A percentile compares a stretch with the other conserved stretches of the same genome.
Evolutionary conservation across 35 echinoderm and acorn worm species (phyloP).

Genomic region (Amphiura filiformis): DNA sequence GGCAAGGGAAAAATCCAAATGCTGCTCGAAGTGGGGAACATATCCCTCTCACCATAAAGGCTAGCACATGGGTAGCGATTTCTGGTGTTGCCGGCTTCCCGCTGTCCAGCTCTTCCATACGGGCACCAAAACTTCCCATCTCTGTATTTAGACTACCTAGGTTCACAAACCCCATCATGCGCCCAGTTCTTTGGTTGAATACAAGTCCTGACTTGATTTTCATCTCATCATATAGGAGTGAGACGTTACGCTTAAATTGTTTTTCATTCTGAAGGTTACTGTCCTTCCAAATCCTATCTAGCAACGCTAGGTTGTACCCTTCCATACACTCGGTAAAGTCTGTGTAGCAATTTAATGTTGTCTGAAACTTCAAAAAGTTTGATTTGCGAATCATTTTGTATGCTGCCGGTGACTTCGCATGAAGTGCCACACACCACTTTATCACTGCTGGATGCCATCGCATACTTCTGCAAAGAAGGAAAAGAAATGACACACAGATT

Average conservation of each 20-base stretch:
- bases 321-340: too few species aligned
- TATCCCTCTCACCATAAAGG: slow-evolving; percentile 26
- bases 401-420: slow-evolving; percentile 11
- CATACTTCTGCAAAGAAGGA: too few species aligned
- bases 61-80: slow-evolving; percentile 25
- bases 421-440: slow-evolving; percentile 44
- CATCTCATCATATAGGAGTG: slow-evolving; percentile 50
- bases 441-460: slow-evolving; percentile 55
- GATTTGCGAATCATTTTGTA: slow-evolving; percentile 19
- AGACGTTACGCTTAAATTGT: slow-evolving; percentile 16
- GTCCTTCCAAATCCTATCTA: neutral
- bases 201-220: slow-evolving; percentile 26
- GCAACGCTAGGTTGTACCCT: neutral
- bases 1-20: neutral
- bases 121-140: neutral
- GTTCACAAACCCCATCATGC: slow-evolving; percentile 31
- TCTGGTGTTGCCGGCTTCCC: neutral
- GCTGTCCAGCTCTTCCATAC: too few species aligned
- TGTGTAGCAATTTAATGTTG: slow-evolving; percentile 11
- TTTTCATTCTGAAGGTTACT: neutral
- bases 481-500: too few species aligned
- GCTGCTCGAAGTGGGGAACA: neutral
- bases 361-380: slow-evolving; percentile 15
- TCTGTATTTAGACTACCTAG: neutral
- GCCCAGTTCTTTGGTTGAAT: neutral